Conservation (phyloP, 2,888 invertebrate species). For the Mimachlamys varia region DNA sequence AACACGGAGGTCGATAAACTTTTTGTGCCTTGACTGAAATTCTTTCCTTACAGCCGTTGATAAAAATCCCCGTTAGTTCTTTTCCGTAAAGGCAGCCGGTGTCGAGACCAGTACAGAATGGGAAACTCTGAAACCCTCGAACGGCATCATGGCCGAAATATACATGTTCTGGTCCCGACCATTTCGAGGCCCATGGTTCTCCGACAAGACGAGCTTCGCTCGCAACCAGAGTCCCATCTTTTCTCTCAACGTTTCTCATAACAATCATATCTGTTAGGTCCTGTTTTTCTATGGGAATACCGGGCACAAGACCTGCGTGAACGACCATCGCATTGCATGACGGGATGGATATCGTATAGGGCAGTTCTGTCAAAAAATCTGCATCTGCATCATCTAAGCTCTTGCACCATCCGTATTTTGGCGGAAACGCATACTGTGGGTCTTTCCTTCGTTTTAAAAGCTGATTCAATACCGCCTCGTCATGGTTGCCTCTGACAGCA, state of each 20-base stretch:
- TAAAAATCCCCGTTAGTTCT: conserved; percentile 72
- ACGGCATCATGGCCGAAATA: conserved; percentile 81
- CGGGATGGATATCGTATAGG: conserved; percentile 79
- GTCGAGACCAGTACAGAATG: conserved; percentile 80
- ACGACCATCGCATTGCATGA: conserved; percentile 75
- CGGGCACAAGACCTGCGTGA: conserved; percentile 80
- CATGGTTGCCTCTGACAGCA: conserved; percentile 79
- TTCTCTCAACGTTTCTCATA: conserved; percentile 76
- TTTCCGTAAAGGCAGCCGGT: conserved; percentile 80
- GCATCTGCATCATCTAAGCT: conserved; percentile 72
- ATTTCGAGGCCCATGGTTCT: conserved; percentile 76
- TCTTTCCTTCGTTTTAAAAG: conserved; percentile 53
- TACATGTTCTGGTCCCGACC: conserved; percentile 80
- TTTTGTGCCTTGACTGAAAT: conserved; percentile 44
- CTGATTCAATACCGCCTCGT: conserved; percentile 75
- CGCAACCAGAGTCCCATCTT: conserved; percentile 51
- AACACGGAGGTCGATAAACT: conserved; percentile 38
- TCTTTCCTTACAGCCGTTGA: conserved; percentile 35
- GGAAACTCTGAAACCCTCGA: conserved; percentile 72
- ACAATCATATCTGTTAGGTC: conserved; percentile 72
- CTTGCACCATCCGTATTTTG: conserved; percentile 75
- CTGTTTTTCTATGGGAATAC: conserved; percentile 69
- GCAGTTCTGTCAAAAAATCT: conserved; percentile 74
- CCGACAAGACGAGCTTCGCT: conserved; percentile 58
- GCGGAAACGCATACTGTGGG: conserved; percentile 56